These are phyloP conservation scores for Vanessa atalanta DNA, from an alignment of 1,140 invertebrate genomes.

Conservation along the genomic window DNA sequence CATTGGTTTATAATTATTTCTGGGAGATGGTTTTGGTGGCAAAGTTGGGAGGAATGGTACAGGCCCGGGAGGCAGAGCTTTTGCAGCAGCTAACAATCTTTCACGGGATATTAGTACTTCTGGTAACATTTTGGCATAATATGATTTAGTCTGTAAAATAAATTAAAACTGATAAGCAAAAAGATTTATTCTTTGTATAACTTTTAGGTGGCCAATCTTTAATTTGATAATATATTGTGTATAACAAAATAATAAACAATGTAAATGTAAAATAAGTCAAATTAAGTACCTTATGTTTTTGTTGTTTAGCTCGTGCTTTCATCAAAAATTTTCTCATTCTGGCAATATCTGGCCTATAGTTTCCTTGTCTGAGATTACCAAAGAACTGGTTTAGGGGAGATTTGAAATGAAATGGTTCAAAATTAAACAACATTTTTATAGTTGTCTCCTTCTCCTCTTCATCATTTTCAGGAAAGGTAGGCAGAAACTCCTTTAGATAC, in stretches of 20 bases:
- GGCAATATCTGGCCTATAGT: slow-evolving; percentile 83
- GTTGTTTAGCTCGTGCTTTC: slow-evolving; percentile 73
- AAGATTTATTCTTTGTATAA: not conserved
- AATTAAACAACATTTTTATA: slow-evolving; percentile 84
- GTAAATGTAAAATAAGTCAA: not conserved
- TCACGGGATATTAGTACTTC: slow-evolving; percentile 72
- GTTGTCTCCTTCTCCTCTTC: slow-evolving; percentile 85
- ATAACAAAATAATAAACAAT: not conserved
- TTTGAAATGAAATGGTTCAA: slow-evolving; percentile 86
- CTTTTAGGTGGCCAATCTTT: not conserved
- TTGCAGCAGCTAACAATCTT: slow-evolving; percentile 63
- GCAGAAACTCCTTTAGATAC: slow-evolving; percentile 84
- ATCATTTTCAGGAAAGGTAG: slow-evolving; percentile 85
- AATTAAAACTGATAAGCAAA: not conserved
- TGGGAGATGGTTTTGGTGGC: slow-evolving; percentile 60
- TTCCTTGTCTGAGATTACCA: slow-evolving; percentile 85
- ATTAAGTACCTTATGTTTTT: slow-evolving; percentile 66
- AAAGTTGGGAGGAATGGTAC: slow-evolving; percentile 56
- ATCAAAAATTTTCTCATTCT: slow-evolving; percentile 79
- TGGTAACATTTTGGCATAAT: slow-evolving; percentile 74
- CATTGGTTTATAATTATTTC: slow-evolving; percentile 65
- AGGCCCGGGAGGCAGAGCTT: slow-evolving; percentile 64
- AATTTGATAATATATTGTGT: too few relatives aligned
- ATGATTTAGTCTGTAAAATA: slow-evolving; percentile 66
- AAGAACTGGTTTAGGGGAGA: slow-evolving; percentile 86